A percentile compares a stretch with the other conserved stretches of the same genome.
These are phyloP conservation scores for Drosophila paramelanica DNA, from an alignment of 2,888 invertebrate species.

Conservation along the genomic window DNA sequence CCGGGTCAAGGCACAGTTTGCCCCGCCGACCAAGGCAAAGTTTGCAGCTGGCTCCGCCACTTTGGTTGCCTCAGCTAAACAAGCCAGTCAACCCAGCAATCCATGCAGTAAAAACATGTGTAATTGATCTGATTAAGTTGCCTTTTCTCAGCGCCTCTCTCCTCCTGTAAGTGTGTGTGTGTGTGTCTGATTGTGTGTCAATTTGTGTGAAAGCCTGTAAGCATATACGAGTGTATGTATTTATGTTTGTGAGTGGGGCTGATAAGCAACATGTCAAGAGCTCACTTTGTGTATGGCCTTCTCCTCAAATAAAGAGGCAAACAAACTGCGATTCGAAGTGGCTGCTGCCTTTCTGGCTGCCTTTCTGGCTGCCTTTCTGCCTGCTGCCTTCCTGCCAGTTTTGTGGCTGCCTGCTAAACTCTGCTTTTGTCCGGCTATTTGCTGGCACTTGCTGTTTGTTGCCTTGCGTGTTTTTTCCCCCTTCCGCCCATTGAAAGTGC, in stretches of 20 bases:
- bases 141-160: constrained; percentile 38
- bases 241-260: constrained; percentile 16
- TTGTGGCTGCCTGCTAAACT: not conserved
- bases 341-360: too few relatives aligned
- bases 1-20: not conserved
- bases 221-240: constrained; percentile 24
- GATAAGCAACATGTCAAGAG: constrained; percentile 56
- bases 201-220: constrained; percentile 18
- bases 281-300: constrained; percentile 42
- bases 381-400: not conserved
- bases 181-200: constrained; percentile 21
- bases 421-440: constrained; percentile 58
- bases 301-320: constrained; percentile 46
- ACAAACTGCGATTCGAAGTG: constrained; percentile 26
- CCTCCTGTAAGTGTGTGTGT: constrained; percentile 15
- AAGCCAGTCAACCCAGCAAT: constrained; percentile 47
- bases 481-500: too few relatives aligned
- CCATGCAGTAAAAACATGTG: constrained; percentile 74
- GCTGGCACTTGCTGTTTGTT: constrained; percentile 44
- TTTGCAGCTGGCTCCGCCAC: constrained; percentile 8
- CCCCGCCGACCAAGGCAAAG: constrained; percentile 15
- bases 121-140: constrained; percentile 81
- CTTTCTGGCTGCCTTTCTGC: too few relatives aligned
- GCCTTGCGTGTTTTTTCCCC: constrained; percentile 28
- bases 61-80: constrained; percentile 3